Conservation (phyloP, 92 coral and sea anemone species). For the Actinernus sp. region DNA sequence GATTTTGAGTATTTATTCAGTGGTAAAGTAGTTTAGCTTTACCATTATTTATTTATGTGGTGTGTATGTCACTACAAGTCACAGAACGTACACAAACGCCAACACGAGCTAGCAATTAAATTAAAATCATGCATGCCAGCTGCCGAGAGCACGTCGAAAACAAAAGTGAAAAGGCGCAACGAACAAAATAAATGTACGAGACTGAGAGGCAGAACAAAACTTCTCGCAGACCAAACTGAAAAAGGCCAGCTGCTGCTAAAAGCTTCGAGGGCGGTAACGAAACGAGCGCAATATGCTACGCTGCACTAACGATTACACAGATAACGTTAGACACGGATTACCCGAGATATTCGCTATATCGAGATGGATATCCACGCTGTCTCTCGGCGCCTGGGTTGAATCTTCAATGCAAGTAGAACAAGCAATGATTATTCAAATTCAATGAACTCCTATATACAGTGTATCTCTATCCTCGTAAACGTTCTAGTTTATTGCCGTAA, state of each 20-base stretch:
- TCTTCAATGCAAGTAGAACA: slow-evolving; percentile 66
- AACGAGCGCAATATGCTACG: too few relatives aligned
- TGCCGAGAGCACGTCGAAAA: too few relatives aligned
- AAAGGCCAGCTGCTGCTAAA: not conserved
- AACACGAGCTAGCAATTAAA: too few relatives aligned
- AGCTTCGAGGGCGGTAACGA: not conserved
- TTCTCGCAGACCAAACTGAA: not conserved
- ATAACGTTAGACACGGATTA: slow-evolving; percentile 4
- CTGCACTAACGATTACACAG: not conserved
- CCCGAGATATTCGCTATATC: slow-evolving; percentile 40
- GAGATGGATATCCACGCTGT: slow-evolving; percentile 65
- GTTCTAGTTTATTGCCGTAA: not conserved
- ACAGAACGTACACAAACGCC: too few relatives aligned
- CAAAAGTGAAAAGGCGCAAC: not conserved
- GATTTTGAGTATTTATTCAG: too few relatives aligned
- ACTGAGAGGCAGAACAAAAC: not conserved
- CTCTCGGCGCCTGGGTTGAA: slow-evolving; percentile 60
- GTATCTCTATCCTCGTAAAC: not conserved
- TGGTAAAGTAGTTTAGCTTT: too few relatives aligned
- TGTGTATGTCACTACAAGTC: too few relatives aligned
- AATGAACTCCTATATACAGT: not conserved
- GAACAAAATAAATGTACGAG: not conserved
- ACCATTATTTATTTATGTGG: too few relatives aligned
- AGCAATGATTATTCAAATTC: slow-evolving; percentile 3
- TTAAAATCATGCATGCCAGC: too few relatives aligned